A percentile compares a stretch with the other conserved stretches of the same genome.
Evolutionary conservation across 2,113 vertebrate genomes (phyloP).

Genomic region (Neogobius melanostomus): DNA sequence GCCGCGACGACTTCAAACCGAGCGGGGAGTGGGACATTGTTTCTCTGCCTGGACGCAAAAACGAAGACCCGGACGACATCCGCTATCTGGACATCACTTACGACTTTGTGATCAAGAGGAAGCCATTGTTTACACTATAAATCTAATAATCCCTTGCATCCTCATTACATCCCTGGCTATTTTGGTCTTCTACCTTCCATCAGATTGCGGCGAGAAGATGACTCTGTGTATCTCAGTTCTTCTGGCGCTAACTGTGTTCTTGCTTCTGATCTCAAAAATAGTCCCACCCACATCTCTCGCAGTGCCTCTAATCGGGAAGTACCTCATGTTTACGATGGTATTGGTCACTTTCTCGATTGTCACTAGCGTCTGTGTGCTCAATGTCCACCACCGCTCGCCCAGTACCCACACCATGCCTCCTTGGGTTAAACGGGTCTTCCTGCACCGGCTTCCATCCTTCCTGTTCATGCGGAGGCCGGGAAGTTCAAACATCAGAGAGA

Average conservation of each 20-base stretch:
- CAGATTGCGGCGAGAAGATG: constrained; percentile 83
- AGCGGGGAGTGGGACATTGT: constrained; percentile 84
- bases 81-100: constrained; percentile 82
- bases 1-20: constrained; percentile 81
- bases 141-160: constrained; percentile 81
- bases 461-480: constrained; percentile 79
- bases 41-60: constrained; percentile 80
- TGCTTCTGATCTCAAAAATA: constrained; percentile 84
- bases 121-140: constrained; percentile 84
- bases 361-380: constrained; percentile 82
- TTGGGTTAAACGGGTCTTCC: constrained; percentile 79
- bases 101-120: constrained; percentile 82
- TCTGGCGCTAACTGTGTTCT: constrained; percentile 81
- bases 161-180: constrained; percentile 82
- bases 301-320: constrained; percentile 82
- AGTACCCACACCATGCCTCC: constrained; percentile 82
- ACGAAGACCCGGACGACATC: constrained; percentile 78
- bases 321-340: constrained; percentile 83
- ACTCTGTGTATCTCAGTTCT: constrained; percentile 82
- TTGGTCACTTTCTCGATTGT: constrained; percentile 84
- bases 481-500: constrained; percentile 71
- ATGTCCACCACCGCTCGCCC: constrained; percentile 81
- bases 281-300: constrained; percentile 82
- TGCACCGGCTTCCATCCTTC: constrained; percentile 72
- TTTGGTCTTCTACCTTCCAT: constrained; percentile 82